Evolutionary conservation across 1,140 invertebrate genomes (phyloP).

Genomic region (Brachystomella parvula): DNA sequence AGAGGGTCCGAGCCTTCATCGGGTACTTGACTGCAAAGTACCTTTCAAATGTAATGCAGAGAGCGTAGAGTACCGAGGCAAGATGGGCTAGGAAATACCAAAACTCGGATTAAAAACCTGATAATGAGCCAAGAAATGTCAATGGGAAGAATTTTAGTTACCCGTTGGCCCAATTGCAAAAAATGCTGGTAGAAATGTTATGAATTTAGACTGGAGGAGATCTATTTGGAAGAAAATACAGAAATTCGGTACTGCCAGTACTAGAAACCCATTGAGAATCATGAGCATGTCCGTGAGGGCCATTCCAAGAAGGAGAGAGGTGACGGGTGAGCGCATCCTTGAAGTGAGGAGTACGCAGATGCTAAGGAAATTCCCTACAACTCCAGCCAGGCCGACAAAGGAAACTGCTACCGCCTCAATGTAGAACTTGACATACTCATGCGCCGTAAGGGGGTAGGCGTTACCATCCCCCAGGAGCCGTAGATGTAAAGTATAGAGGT

Average conservation of each 20-base stretch:
- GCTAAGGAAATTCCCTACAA: constrained; percentile 22
- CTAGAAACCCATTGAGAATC: not conserved
- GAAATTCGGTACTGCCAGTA: constrained; percentile 3
- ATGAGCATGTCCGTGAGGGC: constrained; percentile 13
- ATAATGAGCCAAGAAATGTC: not conserved
- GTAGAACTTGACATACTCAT: not conserved
- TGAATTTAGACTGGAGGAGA: not conserved
- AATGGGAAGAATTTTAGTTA: constrained; percentile 3
- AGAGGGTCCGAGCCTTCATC: constrained; percentile 72
- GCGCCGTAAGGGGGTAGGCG: not conserved
- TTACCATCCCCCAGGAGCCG: not conserved
- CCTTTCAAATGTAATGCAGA: constrained; percentile 87
- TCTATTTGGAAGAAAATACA: constrained; percentile 6
- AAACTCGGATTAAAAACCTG: too few species aligned
- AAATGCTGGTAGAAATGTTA: not conserved
- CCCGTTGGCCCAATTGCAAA: not conserved
- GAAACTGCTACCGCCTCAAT: not conserved
- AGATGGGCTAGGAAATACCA: constrained; percentile 50
- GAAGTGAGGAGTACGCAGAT: constrained; percentile 3
- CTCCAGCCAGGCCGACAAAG: constrained; percentile 32
- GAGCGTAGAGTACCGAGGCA: constrained; percentile 85
- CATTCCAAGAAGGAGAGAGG: constrained; percentile 10
- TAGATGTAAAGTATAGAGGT: not conserved
- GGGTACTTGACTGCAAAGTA: constrained; percentile 95
- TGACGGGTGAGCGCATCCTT: constrained; percentile 18